Evolutionary conservation across 2,113 vertebrate genomes (phyloP).

Genomic region (Erinaceus europaeus): DNA sequence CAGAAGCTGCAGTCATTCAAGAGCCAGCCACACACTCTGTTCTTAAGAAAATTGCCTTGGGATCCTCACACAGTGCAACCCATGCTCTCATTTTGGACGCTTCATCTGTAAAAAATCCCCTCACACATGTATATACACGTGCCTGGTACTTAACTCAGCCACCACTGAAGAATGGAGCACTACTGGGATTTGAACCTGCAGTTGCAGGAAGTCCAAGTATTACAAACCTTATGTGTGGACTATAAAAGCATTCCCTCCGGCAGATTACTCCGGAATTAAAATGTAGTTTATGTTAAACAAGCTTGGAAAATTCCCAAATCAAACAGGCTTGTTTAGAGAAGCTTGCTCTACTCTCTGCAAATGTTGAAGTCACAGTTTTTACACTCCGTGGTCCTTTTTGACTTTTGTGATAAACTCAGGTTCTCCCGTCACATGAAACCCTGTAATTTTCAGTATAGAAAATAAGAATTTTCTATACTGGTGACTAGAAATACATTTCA

Average conservation of each 20-base stretch:
- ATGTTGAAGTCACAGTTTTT: conserved; percentile 25
- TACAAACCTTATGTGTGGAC: conserved; percentile 48
- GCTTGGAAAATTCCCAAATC: conserved; percentile 69
- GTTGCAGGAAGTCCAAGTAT: conserved; percentile 53
- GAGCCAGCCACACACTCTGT: conserved; percentile 63
- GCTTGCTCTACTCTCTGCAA: neutral
- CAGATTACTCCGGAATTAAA: conserved; percentile 69
- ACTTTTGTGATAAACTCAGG: neutral
- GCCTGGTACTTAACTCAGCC: conserved; percentile 22
- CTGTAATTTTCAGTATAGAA: neutral
- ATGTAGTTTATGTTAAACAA: conserved; percentile 57
- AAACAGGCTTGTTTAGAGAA: conserved; percentile 66
- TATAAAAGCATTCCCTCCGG: conserved; percentile 59
- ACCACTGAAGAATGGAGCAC: conserved; percentile 41
- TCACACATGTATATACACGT: conserved; percentile 38
- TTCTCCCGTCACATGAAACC: neutral
- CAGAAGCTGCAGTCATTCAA: conserved; percentile 74
- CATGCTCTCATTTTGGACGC: conserved; percentile 38
- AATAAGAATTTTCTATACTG: conserved; percentile 20
- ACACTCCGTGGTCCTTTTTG: neutral
- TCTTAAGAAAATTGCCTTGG: conserved; percentile 63
- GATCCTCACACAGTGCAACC: conserved; percentile 62
- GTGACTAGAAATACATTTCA: neutral
- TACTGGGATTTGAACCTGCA: conserved; percentile 60
- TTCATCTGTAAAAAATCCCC: conserved; percentile 61